Base-by-base conservation (phyloP, 2,888 invertebrate species). In the Pycnomerus fuliginosus region DNA sequence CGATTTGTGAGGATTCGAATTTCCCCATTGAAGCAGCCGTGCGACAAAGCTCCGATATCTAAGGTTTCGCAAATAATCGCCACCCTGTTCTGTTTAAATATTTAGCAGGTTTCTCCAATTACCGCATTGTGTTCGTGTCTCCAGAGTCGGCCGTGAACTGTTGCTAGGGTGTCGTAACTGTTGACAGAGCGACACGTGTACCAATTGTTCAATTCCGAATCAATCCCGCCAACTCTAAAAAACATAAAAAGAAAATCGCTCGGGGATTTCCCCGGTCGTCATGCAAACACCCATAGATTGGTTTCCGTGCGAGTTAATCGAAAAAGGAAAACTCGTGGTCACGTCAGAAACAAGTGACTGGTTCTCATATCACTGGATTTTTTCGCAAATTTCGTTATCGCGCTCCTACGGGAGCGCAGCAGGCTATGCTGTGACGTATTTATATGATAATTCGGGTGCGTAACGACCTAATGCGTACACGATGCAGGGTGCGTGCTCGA, bases 401-500 rank as follows among this genome's bases (percentile, higher is more conserved):
- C n/a, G n/a, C n/a, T 40, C 32, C 40, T 32, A 10, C 13, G 32
- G 32, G 30, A 30, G 24, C 20, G 20, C 20, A 5, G 28, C 31
- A 11, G 16, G 20, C 30, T 38, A n/a, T 27, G 23, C 32, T 54
- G 49, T 58, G 60, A 60, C 62, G 58, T 62, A 61, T 62, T 60
- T 58, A 60, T 59, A 62, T 59, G 60, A 59, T 60, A 60, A 62
- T 60, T 56, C 57, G 40, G 55, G 41, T 43, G 54, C 47, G 50
- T 50, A 55, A 52, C 48, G 48, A 49, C 49, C 44, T 53, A 52
- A 53, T 53, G 55, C 55, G 55, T 48, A 55, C 46, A 48, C 48
- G 48, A 56, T 57, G 55, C 55, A 53, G 53, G 62, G 61, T 62
- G 67, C 61, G 68, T 68, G 70, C 56, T 61, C 47, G 65, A 70